phyloP scores from a whole-genome alignment of 2,113 vertebrate genomes.

The Clarias gariepinus region DNA sequence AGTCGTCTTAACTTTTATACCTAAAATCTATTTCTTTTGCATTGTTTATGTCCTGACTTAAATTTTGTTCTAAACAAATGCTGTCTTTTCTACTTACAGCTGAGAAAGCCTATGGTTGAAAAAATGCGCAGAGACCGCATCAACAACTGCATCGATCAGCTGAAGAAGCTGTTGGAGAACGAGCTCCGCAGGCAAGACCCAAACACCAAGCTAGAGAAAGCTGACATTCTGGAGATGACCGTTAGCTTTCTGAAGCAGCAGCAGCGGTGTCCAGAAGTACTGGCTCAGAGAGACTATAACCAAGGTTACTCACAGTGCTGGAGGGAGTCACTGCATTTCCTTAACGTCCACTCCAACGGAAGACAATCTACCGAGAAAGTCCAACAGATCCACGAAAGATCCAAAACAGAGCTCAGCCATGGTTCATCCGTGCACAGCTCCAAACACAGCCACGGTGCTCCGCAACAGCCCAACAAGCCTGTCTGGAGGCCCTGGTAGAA shows the following conservation, averaged over 20 bases:
- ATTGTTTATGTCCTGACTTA: not conserved
- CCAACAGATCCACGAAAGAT: conserved; percentile 54
- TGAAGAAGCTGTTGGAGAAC: conserved; percentile 80
- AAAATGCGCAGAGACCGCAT: conserved; percentile 86
- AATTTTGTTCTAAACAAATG: conserved; percentile 29
- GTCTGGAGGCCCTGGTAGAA: conserved; percentile 88
- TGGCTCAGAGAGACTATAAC: conserved; percentile 67
- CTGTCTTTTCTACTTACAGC: conserved; percentile 60
- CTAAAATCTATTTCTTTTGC: not conserved
- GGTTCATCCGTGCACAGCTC: conserved; percentile 41
- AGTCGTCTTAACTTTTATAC: not conserved
- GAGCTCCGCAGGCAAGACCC: conserved; percentile 82
- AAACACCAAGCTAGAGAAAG: conserved; percentile 85
- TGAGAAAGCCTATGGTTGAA: conserved; percentile 85
- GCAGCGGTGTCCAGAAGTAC: conserved; percentile 53
- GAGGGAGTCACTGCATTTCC: conserved; percentile 76
- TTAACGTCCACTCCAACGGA: conserved; percentile 71
- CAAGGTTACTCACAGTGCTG: conserved; percentile 78
- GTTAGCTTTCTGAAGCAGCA: conserved; percentile 82
- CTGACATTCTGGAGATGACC: conserved; percentile 84
- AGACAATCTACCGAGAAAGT: conserved; percentile 58
- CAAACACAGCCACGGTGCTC: conserved; percentile 46
- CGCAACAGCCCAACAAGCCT: conserved; percentile 64
- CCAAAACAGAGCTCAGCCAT: not conserved
- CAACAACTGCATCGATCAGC: conserved; percentile 80